Evolutionary conservation across 2,113 vertebrate genomes (phyloP).

Genomic region (Otocyon megalotis): DNA sequence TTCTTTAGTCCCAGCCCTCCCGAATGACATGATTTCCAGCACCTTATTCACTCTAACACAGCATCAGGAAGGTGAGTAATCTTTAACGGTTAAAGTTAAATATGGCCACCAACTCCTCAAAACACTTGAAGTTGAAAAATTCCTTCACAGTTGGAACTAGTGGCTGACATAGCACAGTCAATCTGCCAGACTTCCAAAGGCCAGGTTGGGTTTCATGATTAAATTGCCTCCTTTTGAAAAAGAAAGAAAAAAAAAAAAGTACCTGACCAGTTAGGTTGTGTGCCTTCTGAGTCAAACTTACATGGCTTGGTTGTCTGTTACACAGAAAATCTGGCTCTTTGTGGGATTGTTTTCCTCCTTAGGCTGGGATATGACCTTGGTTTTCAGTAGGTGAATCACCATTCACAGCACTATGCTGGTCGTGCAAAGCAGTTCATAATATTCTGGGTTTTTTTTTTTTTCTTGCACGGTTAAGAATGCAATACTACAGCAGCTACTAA

Average conservation of each 20-base stretch:
- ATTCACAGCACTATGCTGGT: not conserved
- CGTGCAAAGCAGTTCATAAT: not conserved
- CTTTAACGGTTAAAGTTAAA: not conserved
- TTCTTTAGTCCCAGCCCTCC: not conserved
- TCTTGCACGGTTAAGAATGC: not conserved
- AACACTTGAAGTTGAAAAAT: not conserved
- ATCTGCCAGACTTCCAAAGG: not conserved
- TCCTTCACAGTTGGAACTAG: not conserved
- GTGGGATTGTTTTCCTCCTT: not conserved
- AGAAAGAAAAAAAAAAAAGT: not conserved
- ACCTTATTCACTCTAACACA: not conserved
- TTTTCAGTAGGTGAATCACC: conserved; percentile 11
- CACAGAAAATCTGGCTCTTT: not conserved
- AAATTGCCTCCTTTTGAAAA: not conserved
- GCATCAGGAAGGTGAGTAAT: not conserved
- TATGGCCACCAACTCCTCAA: not conserved
- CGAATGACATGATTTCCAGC: not conserved
- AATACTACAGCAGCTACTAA: not conserved
- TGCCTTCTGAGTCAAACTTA: not conserved
- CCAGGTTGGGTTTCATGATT: not conserved
- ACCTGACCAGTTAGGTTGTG: not conserved
- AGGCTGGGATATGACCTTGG: not conserved
- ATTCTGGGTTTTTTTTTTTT: conserved; percentile 16
- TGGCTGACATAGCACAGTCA: not conserved
- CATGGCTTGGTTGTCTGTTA: not conserved